Evolutionary conservation across 2,797 vertebrate genomes (phyloP).

Genomic region (Emys orbicularis): DNA sequence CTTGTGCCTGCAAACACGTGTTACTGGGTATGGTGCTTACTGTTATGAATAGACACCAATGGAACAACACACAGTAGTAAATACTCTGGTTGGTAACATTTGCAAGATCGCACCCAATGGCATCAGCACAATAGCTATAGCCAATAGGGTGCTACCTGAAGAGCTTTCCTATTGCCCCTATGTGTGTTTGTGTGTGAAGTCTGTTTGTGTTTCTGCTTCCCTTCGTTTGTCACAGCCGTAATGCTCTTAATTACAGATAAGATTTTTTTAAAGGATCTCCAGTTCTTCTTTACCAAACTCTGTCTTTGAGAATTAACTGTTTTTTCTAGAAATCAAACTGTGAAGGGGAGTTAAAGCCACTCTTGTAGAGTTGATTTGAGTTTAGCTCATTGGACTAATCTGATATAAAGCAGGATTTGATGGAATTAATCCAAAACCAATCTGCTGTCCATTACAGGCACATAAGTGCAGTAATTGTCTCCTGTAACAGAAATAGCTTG

Average conservation of each 20-base stretch:
- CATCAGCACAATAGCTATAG: background rate
- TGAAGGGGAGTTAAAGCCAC: background rate
- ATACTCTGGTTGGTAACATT: background rate
- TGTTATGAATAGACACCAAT: background rate
- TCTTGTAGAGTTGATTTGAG: conserved; percentile 35
- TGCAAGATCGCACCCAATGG: background rate
- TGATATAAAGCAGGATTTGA: conserved; percentile 27
- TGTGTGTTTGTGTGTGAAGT: background rate
- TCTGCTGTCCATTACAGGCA: conserved; percentile 37
- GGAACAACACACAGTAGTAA: background rate
- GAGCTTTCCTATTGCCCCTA: background rate
- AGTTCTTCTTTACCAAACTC: background rate
- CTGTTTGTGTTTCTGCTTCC: conserved; percentile 14
- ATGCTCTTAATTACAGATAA: background rate
- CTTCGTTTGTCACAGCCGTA: background rate
- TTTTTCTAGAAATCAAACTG: conserved; percentile 26
- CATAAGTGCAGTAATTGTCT: background rate
- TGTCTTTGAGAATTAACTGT: background rate
- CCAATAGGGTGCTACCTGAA: background rate
- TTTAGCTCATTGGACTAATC: conserved; percentile 30
- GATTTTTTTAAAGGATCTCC: background rate
- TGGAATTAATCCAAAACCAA: conserved; percentile 35
- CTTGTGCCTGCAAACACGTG: background rate
- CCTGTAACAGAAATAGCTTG: background rate
- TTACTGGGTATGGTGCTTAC: background rate